Percentiles rank a stretch among this genome's conserved stretches.
Conservation (phyloP, 2,797 vertebrate genomes). For the Tadarida brasiliensis region DNA sequence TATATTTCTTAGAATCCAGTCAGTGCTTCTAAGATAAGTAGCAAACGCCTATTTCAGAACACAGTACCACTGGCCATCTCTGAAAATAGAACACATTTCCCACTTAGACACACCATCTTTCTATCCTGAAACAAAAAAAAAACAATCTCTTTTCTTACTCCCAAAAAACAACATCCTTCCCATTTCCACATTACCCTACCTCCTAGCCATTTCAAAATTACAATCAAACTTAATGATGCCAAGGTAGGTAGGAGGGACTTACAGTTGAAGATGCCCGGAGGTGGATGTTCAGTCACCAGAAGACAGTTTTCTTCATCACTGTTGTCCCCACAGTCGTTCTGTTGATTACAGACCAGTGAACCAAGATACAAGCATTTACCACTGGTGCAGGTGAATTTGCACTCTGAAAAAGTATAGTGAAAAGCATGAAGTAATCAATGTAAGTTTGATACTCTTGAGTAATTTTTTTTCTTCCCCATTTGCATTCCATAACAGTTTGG, state of each 20-base stretch:
- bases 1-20: not conserved
- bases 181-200: not conserved
- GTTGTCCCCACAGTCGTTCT: constrained; percentile 98
- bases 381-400: constrained; percentile 98
- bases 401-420: constrained; percentile 91
- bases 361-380: constrained; percentile 97
- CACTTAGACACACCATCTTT: not conserved
- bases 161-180: not conserved
- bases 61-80: not conserved
- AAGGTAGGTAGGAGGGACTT: constrained; percentile 86
- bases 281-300: constrained; percentile 96
- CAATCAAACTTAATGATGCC: not conserved
- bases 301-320: constrained; percentile 98
- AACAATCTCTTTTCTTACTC: not conserved
- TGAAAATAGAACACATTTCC: not conserved
- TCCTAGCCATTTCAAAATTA: not conserved
- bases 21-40: not conserved
- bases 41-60: not conserved
- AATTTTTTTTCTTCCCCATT: not conserved
- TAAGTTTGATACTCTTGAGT: not conserved
- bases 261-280: constrained; percentile 97
- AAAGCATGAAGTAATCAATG: constrained; percentile 57
- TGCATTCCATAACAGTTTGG: not conserved
- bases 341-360: constrained; percentile 97
- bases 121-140: not conserved